These are phyloP conservation scores for Criorhina ranunculi DNA, from an alignment of 2,888 invertebrate species.

Conservation along the genomic window DNA sequence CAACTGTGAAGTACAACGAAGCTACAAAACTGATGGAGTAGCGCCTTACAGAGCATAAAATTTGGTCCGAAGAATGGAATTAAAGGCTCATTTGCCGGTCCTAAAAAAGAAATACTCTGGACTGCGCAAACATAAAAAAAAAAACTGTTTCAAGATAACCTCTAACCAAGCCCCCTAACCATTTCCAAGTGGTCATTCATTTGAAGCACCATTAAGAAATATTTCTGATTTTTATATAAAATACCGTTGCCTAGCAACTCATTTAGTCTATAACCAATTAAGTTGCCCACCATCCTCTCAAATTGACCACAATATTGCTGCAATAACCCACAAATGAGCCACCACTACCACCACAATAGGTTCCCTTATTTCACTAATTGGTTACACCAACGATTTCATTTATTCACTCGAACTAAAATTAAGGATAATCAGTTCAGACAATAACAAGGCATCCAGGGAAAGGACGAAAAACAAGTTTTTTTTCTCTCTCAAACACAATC, in stretches of 20 bases:
- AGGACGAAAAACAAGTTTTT: background rate
- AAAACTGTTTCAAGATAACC: no score
- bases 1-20: no score
- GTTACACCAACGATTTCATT: constrained; percentile 24
- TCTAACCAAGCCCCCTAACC: no score
- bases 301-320: constrained; percentile 31
- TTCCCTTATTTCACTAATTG: constrained; percentile 55
- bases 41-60: no score
- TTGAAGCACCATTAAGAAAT: no score
- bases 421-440: constrained; percentile 27
- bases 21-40: no score
- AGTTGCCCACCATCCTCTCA: background rate
- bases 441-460: background rate
- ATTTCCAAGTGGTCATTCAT: no score
- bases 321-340: constrained; percentile 44
- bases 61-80: no score
- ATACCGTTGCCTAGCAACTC: background rate
- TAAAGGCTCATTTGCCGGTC: no score
- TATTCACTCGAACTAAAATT: constrained; percentile 23
- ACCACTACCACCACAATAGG: constrained; percentile 33
- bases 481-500: constrained; percentile 18
- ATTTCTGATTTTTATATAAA: no score
- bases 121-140: no score
- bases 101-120: no score
- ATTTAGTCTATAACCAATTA: background rate